phyloP scores from a whole-genome alignment of 2,113 vertebrate species.

The Poicephalus meyeri region DNA sequence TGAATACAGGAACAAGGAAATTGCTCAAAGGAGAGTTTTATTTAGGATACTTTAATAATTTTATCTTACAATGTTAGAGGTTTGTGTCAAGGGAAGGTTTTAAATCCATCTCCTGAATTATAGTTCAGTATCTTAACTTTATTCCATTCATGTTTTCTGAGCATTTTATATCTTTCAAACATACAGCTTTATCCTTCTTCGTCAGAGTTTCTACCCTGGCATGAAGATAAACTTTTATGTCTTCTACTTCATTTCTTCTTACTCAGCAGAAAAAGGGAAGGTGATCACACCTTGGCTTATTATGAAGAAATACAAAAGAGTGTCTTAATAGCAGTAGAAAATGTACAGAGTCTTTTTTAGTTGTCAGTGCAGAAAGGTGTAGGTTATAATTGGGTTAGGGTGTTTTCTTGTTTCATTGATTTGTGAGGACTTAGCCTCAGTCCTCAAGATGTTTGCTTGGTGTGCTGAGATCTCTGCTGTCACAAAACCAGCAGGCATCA shows the following conservation, averaged over 20 bases:
- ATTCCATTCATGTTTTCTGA: neutral
- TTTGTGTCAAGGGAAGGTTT: neutral
- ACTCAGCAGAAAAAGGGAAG: neutral
- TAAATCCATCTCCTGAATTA: neutral
- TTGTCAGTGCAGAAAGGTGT: neutral
- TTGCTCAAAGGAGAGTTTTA: neutral
- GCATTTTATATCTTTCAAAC: neutral
- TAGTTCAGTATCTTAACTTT: neutral
- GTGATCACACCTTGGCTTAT: neutral
- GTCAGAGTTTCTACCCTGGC: neutral
- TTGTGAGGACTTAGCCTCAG: neutral
- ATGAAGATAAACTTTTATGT: neutral
- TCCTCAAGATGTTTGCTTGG: neutral
- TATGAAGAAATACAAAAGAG: neutral
- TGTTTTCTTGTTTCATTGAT: neutral
- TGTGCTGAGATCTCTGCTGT: neutral
- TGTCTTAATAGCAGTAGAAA: neutral
- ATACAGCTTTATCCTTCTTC: neutral
- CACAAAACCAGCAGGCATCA: neutral
- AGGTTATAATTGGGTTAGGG: neutral
- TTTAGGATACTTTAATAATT: neutral
- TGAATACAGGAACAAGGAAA: neutral
- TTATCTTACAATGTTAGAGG: neutral
- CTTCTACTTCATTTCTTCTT: neutral
- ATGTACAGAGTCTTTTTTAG: neutral